A percentile compares a stretch with the other conserved stretches of the same genome.
Conservation (phyloP, 2,113 vertebrate species). For the Gnathonemus echidnorhynchus region DNA sequence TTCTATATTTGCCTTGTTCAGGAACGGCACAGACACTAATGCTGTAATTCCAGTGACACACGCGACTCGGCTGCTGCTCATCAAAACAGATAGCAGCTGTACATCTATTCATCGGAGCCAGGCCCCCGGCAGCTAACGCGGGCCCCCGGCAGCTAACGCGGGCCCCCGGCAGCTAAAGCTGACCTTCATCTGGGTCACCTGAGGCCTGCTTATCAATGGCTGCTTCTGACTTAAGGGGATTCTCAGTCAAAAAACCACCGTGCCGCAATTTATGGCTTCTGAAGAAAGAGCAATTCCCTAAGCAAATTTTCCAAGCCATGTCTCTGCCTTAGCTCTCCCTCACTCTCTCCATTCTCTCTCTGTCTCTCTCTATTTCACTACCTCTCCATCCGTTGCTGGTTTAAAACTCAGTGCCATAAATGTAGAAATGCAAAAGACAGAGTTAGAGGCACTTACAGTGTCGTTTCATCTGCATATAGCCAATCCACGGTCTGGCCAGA, state of each 20-base stretch:
- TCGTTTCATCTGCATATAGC: conserved; percentile 1
- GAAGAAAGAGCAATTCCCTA: background rate
- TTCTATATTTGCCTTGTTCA: background rate
- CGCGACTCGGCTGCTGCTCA: background rate
- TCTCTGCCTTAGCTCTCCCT: background rate
- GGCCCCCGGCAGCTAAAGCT: background rate
- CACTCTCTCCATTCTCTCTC: background rate
- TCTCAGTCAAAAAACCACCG: background rate
- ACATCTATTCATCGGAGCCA: background rate
- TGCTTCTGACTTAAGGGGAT: background rate
- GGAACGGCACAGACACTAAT: background rate
- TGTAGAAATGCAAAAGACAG: background rate
- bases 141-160: background rate
- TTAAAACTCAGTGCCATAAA: background rate
- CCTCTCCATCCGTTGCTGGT: background rate
- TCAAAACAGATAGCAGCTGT: conserved; percentile 16
- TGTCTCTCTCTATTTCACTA: background rate
- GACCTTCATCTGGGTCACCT: background rate
- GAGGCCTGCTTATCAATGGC: background rate
- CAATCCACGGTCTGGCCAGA: background rate
- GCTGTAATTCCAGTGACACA: background rate
- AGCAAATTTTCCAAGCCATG: background rate
- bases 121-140: background rate
- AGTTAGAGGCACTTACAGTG: background rate
- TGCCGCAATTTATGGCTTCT: background rate